Conservation (phyloP, 2,113 vertebrate genomes). For the Macheiramphus alcinus region DNA sequence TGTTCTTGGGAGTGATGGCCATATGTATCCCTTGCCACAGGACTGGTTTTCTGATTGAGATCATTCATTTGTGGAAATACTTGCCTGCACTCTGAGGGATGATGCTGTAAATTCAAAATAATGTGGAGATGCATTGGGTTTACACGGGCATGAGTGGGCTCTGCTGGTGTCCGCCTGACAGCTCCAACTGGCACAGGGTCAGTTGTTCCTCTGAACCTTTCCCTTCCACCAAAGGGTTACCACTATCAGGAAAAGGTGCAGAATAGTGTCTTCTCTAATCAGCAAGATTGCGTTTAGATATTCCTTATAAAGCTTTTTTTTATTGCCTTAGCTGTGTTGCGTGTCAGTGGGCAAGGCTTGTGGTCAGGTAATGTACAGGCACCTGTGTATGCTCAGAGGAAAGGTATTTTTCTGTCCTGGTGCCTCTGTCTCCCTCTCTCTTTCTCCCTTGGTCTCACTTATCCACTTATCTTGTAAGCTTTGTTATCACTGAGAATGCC, state of each 20-base stretch:
- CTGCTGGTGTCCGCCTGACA: not conserved
- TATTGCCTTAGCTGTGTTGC: not conserved
- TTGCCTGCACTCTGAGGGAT: constrained; percentile 25
- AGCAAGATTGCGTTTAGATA: not conserved
- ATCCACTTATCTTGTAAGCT: not conserved
- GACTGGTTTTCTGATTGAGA: constrained; percentile 58
- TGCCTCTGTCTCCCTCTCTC: not conserved
- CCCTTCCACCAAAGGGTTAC: not conserved
- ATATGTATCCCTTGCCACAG: constrained; percentile 63
- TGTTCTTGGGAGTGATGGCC: constrained; percentile 59
- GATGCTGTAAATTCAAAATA: constrained; percentile 30
- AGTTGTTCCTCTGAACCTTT: not conserved
- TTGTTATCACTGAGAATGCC: not conserved
- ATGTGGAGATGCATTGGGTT: not conserved
- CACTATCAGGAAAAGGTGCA: not conserved
- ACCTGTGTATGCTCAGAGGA: not conserved
- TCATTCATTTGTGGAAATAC: constrained; percentile 46
- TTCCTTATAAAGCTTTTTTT: not conserved
- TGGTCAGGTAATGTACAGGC: not conserved
- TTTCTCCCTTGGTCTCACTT: not conserved
- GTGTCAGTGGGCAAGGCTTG: not conserved
- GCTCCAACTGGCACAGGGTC: constrained; percentile 5
- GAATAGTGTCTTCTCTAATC: not conserved
- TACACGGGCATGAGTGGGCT: not conserved
- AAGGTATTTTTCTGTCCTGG: not conserved